Percentiles rank a stretch among this genome's conserved stretches.
phyloP scores from a whole-genome alignment of 2,113 vertebrate species.

The Nerophis lumbriciformis region DNA sequence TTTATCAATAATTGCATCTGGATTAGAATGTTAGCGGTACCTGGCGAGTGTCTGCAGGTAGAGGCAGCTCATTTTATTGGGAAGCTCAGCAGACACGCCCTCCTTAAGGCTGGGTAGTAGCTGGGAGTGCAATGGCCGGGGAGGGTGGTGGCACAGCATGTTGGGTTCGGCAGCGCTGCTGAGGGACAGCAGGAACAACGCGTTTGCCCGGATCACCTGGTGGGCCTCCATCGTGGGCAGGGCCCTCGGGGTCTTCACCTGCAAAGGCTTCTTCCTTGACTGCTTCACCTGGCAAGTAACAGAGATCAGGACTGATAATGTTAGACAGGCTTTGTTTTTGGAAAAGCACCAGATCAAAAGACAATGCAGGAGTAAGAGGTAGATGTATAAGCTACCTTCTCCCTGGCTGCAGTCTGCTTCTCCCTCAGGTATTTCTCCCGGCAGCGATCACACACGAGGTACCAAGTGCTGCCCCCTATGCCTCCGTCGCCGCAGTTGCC shows the following conservation, averaged over 20 bases:
- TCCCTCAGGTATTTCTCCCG: constrained; percentile 96
- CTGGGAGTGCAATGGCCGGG: constrained; percentile 86
- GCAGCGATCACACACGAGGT: constrained; percentile 95
- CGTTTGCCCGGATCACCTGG: constrained; percentile 96
- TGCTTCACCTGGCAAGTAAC: constrained; percentile 83
- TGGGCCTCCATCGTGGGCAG: constrained; percentile 98
- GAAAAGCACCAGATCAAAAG: background rate
- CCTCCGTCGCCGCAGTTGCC: constrained; percentile 97
- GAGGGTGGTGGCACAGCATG: constrained; percentile 89
- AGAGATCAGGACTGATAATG: background rate
- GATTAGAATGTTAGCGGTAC: constrained; percentile 33
- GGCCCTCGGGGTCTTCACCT: constrained; percentile 92
- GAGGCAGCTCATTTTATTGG: constrained; percentile 94
- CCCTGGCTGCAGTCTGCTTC: constrained; percentile 93
- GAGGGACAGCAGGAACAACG: constrained; percentile 90
- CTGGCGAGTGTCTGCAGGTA: constrained; percentile 95
- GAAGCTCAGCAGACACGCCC: constrained; percentile 90
- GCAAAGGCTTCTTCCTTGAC: constrained; percentile 91
- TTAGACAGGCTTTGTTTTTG: background rate
- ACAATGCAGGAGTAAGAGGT: background rate
- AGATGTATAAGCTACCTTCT: constrained; percentile 78
- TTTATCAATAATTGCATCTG: background rate
- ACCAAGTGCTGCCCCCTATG: constrained; percentile 98
- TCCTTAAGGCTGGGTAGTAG: constrained; percentile 95
- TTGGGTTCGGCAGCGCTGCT: constrained; percentile 95